phyloP scores from a whole-genome alignment of 1,140 invertebrate genomes.

The Drosophila ironensis region DNA sequence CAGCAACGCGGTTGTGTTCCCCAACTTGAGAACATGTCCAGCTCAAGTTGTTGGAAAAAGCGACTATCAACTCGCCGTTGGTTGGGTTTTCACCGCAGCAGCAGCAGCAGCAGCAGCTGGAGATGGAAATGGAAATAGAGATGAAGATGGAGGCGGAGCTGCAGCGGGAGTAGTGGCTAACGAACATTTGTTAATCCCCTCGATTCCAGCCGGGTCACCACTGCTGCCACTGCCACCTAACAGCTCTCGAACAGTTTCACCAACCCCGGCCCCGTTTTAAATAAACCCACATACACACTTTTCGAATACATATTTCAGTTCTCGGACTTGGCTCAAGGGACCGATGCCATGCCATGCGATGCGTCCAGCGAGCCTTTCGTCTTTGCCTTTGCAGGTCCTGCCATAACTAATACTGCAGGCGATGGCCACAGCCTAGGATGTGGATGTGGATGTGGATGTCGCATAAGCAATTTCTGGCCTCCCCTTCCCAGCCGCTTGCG shows the following conservation, averaged over 20 bases:
- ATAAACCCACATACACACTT: slow-evolving; percentile 20
- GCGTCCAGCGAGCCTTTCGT: slow-evolving; percentile 39
- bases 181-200: slow-evolving; percentile 42
- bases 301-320: slow-evolving; percentile 36
- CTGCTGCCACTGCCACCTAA: too few species aligned
- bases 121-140: too few species aligned
- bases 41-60: slow-evolving; percentile 75
- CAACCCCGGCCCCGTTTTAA: slow-evolving; percentile 9
- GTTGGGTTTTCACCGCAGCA: slow-evolving; percentile 39
- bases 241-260: background rate
- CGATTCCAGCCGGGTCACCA: background rate
- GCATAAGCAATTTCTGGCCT: slow-evolving; percentile 77
- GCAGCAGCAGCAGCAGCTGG: slow-evolving; percentile 6
- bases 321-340: slow-evolving; percentile 47
- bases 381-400: slow-evolving; percentile 53
- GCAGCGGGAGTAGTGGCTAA: slow-evolving; percentile 13
- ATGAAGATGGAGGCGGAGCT: too few species aligned
- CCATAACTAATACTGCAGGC: slow-evolving; percentile 68
- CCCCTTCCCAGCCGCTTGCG: background rate
- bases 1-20: slow-evolving; percentile 37
- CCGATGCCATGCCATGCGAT: slow-evolving; percentile 10
- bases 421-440: slow-evolving; percentile 26
- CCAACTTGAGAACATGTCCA: slow-evolving; percentile 70
- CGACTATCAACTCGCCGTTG: slow-evolving; percentile 53
- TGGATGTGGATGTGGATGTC: slow-evolving; percentile 67